These are phyloP conservation scores for Lanius ludovicianus DNA, from an alignment of 2,113 vertebrate species.

Conservation along the genomic window DNA sequence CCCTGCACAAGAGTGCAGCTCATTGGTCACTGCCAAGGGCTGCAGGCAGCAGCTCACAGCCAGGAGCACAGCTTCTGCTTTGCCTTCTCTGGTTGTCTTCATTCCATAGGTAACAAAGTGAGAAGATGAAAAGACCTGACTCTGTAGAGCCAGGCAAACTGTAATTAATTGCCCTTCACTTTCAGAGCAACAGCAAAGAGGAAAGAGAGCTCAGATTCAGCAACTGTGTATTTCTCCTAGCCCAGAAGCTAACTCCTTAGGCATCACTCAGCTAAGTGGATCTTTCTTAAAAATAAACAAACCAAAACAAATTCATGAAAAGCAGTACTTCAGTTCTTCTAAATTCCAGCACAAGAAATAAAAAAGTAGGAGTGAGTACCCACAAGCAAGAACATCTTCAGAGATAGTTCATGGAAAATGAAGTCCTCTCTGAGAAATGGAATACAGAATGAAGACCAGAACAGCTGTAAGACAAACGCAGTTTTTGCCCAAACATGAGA, in stretches of 20 bases:
- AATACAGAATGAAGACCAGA: neutral
- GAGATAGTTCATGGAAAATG: neutral
- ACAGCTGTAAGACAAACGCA: neutral
- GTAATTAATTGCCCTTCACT: neutral
- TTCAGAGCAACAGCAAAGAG: neutral
- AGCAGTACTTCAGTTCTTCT: neutral
- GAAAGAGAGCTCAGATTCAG: neutral
- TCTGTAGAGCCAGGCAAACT: neutral
- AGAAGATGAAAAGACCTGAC: neutral
- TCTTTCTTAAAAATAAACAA: neutral
- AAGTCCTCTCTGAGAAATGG: neutral
- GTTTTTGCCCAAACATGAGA: neutral
- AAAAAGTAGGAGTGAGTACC: neutral
- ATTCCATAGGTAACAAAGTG: neutral
- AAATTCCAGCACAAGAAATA: neutral
- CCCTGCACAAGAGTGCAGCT: neutral
- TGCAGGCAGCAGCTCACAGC: neutral
- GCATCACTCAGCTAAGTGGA: neutral
- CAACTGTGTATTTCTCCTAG: neutral
- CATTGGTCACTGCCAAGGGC: neutral
- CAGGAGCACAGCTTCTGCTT: neutral
- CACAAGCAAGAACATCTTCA: neutral
- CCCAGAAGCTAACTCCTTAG: neutral
- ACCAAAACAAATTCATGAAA: neutral
- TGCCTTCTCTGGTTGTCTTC: neutral